Percentiles rank a stretch among this genome's conserved stretches.
Conservation (phyloP, 2,113 vertebrate genomes). For the Stegastes partitus region DNA sequence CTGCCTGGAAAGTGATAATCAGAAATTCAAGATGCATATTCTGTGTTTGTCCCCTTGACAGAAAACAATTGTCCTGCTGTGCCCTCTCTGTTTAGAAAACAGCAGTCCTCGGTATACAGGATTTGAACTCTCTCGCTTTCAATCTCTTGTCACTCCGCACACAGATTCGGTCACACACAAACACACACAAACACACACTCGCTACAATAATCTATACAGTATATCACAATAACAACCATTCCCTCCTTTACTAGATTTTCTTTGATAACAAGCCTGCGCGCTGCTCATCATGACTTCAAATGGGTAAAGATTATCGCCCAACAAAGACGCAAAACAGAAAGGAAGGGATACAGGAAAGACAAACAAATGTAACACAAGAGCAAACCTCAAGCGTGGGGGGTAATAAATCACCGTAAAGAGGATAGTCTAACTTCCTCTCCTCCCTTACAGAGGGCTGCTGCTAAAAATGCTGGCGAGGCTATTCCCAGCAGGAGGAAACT, state of each 20-base stretch:
- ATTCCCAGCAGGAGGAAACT: conserved; percentile 68
- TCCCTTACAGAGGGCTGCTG: conserved; percentile 27
- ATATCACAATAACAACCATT: conserved; percentile 33
- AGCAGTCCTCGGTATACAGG: conserved; percentile 28
- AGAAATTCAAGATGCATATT: conserved; percentile 65
- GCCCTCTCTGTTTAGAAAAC: conserved; percentile 51
- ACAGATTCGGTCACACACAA: no score
- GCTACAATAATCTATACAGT: conserved; percentile 18
- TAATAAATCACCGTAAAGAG: conserved; percentile 75
- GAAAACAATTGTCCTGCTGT: conserved; percentile 66
- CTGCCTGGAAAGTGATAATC: conserved; percentile 51
- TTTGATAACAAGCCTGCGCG: conserved; percentile 30
- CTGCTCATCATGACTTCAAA: conserved; percentile 45
- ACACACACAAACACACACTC: neutral
- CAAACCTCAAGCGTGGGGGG: conserved; percentile 39
- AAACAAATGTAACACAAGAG: conserved; percentile 66
- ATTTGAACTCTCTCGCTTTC: conserved; percentile 58
- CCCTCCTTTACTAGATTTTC: conserved; percentile 17
- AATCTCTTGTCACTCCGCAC: conserved; percentile 40
- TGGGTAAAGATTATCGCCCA: conserved; percentile 47
- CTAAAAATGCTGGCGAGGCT: conserved; percentile 71
- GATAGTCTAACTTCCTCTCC: conserved; percentile 46
- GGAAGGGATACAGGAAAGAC: conserved; percentile 52
- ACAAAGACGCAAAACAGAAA: conserved; percentile 40
- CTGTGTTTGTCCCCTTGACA: conserved; percentile 56